Conservation (phyloP, 2,797 vertebrate genomes). For the Enteromius treurensis region DNA sequence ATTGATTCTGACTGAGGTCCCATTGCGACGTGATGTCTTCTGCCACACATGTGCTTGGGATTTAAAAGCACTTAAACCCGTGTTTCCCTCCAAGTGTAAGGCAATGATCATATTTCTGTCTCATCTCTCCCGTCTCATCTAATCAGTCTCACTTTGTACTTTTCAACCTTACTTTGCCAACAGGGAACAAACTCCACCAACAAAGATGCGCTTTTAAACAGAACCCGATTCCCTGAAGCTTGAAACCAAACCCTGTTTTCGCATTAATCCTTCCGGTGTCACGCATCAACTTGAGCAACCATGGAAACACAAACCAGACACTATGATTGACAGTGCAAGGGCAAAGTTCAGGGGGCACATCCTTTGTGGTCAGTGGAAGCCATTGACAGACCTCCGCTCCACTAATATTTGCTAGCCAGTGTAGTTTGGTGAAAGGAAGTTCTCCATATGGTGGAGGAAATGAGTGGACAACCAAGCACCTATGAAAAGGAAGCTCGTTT, state of each 20-base stretch:
- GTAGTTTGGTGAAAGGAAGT: constrained; percentile 55
- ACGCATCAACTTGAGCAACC: constrained; percentile 51
- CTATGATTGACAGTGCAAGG: constrained; percentile 57
- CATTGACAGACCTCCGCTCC: constrained; percentile 48
- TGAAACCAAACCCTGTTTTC: constrained; percentile 53
- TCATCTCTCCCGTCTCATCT: constrained; percentile 66
- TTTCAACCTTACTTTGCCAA: constrained; percentile 42
- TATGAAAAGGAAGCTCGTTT: constrained; percentile 40
- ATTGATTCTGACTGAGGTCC: constrained; percentile 75
- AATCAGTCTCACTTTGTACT: constrained; percentile 65
- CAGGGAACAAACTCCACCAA: constrained; percentile 28
- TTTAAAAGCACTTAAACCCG: constrained; percentile 72
- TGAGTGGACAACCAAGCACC: constrained; percentile 47
- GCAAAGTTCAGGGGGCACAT: constrained; percentile 61
- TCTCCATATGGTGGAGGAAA: constrained; percentile 54
- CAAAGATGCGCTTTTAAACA: constrained; percentile 33
- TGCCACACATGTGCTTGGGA: constrained; percentile 74
- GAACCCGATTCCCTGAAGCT: constrained; percentile 17
- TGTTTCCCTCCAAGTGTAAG: constrained; percentile 69
- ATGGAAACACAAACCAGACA: constrained; percentile 60
- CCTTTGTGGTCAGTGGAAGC: constrained; percentile 62
- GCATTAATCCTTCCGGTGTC: constrained; percentile 55
- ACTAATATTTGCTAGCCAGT: constrained; percentile 60
- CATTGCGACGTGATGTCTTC: constrained; percentile 70
- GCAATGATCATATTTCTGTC: constrained; percentile 68